Evolutionary conservation across 1,140 invertebrate genomes (phyloP).

Genomic region (Megathymus violae): DNA sequence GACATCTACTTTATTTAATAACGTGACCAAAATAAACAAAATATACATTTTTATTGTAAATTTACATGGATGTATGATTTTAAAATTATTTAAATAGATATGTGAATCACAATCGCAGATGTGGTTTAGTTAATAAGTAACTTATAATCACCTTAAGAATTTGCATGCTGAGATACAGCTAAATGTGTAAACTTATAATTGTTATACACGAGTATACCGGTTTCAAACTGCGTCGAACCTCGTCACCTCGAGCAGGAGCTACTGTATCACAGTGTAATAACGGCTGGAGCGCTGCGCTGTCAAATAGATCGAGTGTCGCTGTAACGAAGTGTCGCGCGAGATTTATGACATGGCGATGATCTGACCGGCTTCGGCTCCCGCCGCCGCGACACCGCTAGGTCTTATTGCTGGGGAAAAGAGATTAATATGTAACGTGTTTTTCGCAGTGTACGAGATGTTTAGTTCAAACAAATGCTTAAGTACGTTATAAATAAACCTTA

Average conservation of each 20-base stretch:
- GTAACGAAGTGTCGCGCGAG: constrained; percentile 29
- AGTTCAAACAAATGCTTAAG: background rate
- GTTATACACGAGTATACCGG: too few relatives aligned
- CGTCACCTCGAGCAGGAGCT: constrained; percentile 4
- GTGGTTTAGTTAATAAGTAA: too few relatives aligned
- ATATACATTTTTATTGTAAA: too few relatives aligned
- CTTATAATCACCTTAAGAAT: too few relatives aligned
- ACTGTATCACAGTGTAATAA: constrained; percentile 19
- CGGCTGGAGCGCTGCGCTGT: constrained; percentile 6
- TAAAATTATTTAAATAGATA: too few relatives aligned
- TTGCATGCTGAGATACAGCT: too few relatives aligned
- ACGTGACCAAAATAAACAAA: too few relatives aligned
- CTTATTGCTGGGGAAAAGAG: constrained; percentile 18
- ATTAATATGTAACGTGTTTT: background rate
- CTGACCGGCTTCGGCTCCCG: constrained; percentile 10
- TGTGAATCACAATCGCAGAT: too few relatives aligned
- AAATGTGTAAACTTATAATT: too few relatives aligned
- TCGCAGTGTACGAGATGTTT: constrained; percentile 3
- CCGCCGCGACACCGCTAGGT: background rate
- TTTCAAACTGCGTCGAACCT: background rate
- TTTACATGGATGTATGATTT: too few relatives aligned
- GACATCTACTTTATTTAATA: too few relatives aligned
- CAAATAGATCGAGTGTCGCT: constrained; percentile 30
- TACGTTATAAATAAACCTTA: constrained; percentile 15
- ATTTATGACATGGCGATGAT: constrained; percentile 25